Base-by-base conservation (phyloP, 2,888 invertebrate genomes). In the Scrobipalpa atriplicella region DNA sequence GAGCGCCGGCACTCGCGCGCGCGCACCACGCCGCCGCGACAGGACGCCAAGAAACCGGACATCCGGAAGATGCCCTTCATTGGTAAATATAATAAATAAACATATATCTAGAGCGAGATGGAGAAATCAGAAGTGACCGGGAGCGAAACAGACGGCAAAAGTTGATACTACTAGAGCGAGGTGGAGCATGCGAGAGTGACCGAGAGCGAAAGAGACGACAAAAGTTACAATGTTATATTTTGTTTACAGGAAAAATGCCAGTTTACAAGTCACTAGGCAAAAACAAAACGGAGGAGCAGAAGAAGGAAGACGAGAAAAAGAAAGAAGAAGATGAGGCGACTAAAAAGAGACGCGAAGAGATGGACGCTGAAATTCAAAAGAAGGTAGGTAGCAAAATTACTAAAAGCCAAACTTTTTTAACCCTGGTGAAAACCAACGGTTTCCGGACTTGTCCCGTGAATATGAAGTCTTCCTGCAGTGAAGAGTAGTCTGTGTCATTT, bases 51-150 rank as follows among this genome's bases (percentile, higher is more conserved):
- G 87, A 83, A 93, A 77, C 77, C 90, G 66, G 92, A 92, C 41
- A 94, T 95, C 70, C 95, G 95, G 70, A 97, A 96, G 82, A 91
- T 97, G 80, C 97, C 97, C 0, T 97, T 97, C 75, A 97, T 97
- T 71, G 97, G 97, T 71, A 69, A 78, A 73, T 63, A 36, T 51
- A 5, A 41, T 41, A 3, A 3, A 29, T 13, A 41, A 2, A 41
- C 2, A 13, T 11, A 41, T 41, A 5, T 13, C 8, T 2, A 41
- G 2, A 13, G 8, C 41, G 41, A n/a, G n/a, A n/a, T n/a, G n/a
- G n/a, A n/a, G n/a, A n/a, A n/a, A n/a, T n/a, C n/a, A n/a, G n/a
- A n/a, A n/a, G n/a, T n/a, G n/a, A n/a, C n/a, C n/a, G n/a, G n/a
- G n/a, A n/a, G n/a, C n/a, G n/a, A n/a, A n/a, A n/a, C n/a, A n/a